Conservation (phyloP, 2,888 invertebrate genomes). For the Digitonthophagus gazella region DNA sequence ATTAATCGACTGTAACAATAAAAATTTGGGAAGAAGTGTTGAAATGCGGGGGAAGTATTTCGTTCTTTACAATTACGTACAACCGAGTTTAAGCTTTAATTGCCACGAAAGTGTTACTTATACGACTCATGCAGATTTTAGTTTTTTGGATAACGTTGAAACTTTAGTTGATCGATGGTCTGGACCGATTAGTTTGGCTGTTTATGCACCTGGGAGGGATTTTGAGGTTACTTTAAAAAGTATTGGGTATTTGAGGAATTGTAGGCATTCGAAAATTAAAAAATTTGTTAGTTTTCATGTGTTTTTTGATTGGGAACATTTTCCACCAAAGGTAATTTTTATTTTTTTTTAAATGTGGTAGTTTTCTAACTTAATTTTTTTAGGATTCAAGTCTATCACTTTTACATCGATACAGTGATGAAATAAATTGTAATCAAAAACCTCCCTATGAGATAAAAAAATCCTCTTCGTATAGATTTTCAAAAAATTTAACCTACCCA, state of each 20-base stretch:
- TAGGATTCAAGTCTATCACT: neutral
- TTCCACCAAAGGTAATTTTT: conserved; percentile 59
- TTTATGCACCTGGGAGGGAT: conserved; percentile 81
- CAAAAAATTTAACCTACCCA: conserved; percentile 39
- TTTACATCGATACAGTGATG: conserved; percentile 33
- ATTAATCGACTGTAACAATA: neutral
- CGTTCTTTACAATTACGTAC: conserved; percentile 79
- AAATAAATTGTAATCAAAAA: conserved; percentile 27
- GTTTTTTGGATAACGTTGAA: conserved; percentile 81
- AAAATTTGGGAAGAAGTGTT: neutral
- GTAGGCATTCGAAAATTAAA: conserved; percentile 64
- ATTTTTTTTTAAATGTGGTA: too few relatives aligned
- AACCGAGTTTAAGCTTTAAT: conserved; percentile 59
- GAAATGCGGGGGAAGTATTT: conserved; percentile 56
- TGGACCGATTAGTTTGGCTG: conserved; percentile 78
- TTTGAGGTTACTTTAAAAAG: conserved; percentile 69
- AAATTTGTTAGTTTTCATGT: conserved; percentile 80
- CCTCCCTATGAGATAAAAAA: conserved; percentile 28
- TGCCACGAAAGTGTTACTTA: conserved; percentile 81
- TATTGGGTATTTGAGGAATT: conserved; percentile 75
- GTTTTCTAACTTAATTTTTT: conserved; percentile 7
- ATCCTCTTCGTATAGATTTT: conserved; percentile 36
- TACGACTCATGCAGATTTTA: conserved; percentile 83
- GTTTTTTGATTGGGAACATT: conserved; percentile 77
- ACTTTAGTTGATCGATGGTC: conserved; percentile 79